These are phyloP conservation scores for Heterotis niloticus DNA, from an alignment of 2,113 vertebrate species.

Conservation along the genomic window DNA sequence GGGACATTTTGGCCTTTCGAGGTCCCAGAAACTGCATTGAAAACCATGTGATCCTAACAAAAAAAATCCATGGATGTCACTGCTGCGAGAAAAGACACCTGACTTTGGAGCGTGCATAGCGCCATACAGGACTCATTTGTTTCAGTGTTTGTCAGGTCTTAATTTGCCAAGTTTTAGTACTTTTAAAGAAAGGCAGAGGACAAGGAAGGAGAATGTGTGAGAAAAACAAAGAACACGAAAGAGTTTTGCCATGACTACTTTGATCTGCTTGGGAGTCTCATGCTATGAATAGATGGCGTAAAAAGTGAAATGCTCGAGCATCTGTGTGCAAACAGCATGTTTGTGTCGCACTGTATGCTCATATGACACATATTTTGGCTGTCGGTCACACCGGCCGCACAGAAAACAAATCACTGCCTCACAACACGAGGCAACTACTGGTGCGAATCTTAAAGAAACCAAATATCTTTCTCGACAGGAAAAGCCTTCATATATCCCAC, in stretches of 20 bases:
- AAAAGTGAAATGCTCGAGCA: constrained; percentile 25
- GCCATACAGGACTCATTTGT: too few species aligned
- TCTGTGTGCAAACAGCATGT: constrained; percentile 16
- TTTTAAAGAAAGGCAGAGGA: constrained; percentile 30
- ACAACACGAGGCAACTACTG: constrained; percentile 44
- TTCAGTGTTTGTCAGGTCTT: neutral
- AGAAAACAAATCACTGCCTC: constrained; percentile 34
- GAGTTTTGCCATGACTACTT: constrained; percentile 58
- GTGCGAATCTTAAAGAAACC: constrained; percentile 56
- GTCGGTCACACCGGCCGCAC: constrained; percentile 52
- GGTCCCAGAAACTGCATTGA: too few species aligned
- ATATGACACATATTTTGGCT: constrained; percentile 44
- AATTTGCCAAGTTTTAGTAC: neutral
- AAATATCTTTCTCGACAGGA: constrained; percentile 59
- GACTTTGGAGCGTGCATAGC: too few species aligned
- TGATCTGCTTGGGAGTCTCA: constrained; percentile 48
- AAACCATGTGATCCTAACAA: too few species aligned
- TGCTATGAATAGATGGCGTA: constrained; percentile 54
- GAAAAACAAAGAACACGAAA: constrained; percentile 51
- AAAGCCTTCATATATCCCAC: constrained; percentile 4
- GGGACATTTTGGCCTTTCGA: too few species aligned
- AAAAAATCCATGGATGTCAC: too few species aligned
- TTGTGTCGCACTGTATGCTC: constrained; percentile 32
- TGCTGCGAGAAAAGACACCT: neutral
- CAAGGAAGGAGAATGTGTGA: constrained; percentile 34